phyloP scores from a whole-genome alignment of 1,140 invertebrate species.

The Bathynomus jamesi region DNA sequence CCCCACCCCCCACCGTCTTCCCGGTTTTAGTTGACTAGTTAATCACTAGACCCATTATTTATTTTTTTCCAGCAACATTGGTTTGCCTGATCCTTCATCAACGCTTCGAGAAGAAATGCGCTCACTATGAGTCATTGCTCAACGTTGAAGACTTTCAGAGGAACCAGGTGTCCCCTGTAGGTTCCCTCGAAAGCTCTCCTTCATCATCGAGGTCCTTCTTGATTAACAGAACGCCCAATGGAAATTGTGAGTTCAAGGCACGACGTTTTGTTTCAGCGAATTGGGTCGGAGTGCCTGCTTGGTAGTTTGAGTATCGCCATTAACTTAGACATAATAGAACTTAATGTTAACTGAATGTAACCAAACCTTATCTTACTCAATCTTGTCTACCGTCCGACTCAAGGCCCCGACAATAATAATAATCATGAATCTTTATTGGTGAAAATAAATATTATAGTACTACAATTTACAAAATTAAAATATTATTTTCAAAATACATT shows the following conservation, averaged over 20 bases:
- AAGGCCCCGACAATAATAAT: too few species aligned
- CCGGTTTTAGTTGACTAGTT: neutral
- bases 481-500: too few species aligned
- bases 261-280: too few species aligned
- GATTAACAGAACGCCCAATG: neutral
- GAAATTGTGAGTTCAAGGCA: too few species aligned
- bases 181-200: neutral
- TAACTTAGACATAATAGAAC: too few species aligned
- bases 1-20: neutral
- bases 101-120: conserved; percentile 52
- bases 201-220: neutral
- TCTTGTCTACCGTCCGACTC: too few species aligned
- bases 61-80: conserved; percentile 54
- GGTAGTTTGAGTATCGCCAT: too few species aligned
- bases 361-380: too few species aligned
- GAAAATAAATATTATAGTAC: too few species aligned
- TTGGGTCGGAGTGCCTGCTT: neutral
- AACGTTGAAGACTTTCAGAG: conserved; percentile 13
- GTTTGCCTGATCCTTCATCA: conserved; percentile 67
- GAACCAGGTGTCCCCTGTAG: neutral
- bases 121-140: conserved; percentile 46
- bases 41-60: conserved; percentile 44
- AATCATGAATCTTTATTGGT: too few species aligned
- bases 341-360: too few species aligned
- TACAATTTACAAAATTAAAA: too few species aligned